Conservation (phyloP, 2,797 vertebrate species). For the Characodon lateralis region DNA sequence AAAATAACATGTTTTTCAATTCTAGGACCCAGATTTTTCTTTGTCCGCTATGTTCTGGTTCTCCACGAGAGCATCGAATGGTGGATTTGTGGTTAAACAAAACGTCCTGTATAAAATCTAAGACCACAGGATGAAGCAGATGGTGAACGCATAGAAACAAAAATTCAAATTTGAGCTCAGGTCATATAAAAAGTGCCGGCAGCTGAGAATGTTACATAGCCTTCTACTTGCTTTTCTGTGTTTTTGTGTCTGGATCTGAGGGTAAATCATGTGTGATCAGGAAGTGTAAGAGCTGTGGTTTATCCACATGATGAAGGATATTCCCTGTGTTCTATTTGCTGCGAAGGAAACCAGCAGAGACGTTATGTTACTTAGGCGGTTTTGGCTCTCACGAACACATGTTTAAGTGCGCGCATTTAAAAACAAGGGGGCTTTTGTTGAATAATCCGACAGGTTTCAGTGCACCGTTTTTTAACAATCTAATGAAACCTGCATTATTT, state of each 20-base stretch:
- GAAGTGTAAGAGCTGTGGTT: constrained; percentile 25
- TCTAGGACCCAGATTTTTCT: not conserved
- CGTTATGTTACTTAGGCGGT: constrained; percentile 25
- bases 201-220: constrained; percentile 26
- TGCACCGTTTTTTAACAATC: constrained; percentile 27
- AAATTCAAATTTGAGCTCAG: constrained; percentile 21
- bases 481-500: constrained; percentile 55
- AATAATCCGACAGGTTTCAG: constrained; percentile 8
- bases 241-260: constrained; percentile 2
- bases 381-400: constrained; percentile 32
- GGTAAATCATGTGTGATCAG: constrained; percentile 26
- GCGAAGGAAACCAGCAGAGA: constrained; percentile 28
- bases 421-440: constrained; percentile 52
- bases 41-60: not conserved
- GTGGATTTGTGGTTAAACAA: constrained; percentile 60
- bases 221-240: constrained; percentile 3
- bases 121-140: constrained; percentile 27
- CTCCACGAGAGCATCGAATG: constrained; percentile 52
- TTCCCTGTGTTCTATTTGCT: constrained; percentile 14
- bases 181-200: constrained; percentile 11
- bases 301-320: constrained; percentile 31
- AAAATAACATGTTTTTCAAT: no score
- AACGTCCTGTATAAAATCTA: constrained; percentile 41
- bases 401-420: not conserved
- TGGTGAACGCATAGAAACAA: constrained; percentile 40